Conservation (phyloP, 2,888 invertebrate genomes). For the Drosophila dives region DNA sequence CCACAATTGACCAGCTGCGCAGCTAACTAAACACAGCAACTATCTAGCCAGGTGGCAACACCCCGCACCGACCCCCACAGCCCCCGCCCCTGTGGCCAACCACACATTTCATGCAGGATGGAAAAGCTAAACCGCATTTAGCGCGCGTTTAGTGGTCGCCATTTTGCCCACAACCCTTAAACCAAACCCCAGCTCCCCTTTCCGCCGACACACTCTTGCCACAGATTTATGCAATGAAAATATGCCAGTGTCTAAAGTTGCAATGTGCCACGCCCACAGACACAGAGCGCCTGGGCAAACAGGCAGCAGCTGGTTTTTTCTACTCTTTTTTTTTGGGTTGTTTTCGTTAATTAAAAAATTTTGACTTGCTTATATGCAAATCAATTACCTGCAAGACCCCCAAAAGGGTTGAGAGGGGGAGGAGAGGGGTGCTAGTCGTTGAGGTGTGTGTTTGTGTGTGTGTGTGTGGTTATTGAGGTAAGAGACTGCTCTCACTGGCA, state of each 20-base stretch:
- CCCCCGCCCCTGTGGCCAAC: slow-evolving; percentile 18
- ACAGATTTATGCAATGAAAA: slow-evolving; percentile 68
- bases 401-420: not conserved
- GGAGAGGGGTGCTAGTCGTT: too few relatives aligned
- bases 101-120: slow-evolving; percentile 74
- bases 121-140: slow-evolving; percentile 77
- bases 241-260: slow-evolving; percentile 70
- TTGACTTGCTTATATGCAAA: slow-evolving; percentile 72
- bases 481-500: slow-evolving; percentile 13
- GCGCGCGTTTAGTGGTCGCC: slow-evolving; percentile 78
- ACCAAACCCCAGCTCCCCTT: not conserved
- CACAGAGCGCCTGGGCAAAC: slow-evolving; percentile 24
- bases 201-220: not conserved
- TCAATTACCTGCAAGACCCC: slow-evolving; percentile 63
- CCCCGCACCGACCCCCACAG: not conserved
- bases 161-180: slow-evolving; percentile 36
- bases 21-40: slow-evolving; percentile 57
- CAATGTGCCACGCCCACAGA: slow-evolving; percentile 42
- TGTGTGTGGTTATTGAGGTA: slow-evolving; percentile 13
- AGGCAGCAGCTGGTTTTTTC: slow-evolving; percentile 24
- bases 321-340: slow-evolving; percentile 30
- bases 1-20: slow-evolving; percentile 61
- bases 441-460: not conserved
- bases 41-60: slow-evolving; percentile 31
- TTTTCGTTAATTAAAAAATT: slow-evolving; percentile 73